Evolutionary conservation across 2,113 vertebrate species (phyloP), one percentile per base, ranked within the genome.

Genomic region (Chunga burmeisteri): DNA sequence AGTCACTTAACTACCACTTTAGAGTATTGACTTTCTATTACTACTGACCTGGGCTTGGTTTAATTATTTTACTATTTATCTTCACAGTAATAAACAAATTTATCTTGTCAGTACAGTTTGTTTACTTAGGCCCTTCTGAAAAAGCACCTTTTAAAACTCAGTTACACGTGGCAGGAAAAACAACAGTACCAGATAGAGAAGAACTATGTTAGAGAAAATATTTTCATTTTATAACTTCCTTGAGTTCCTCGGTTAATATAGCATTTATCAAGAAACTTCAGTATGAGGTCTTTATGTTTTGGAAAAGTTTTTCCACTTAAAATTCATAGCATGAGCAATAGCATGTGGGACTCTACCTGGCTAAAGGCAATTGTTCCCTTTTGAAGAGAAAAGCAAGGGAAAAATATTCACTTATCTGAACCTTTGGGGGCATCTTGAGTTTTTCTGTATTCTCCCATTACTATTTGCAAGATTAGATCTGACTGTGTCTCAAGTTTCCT

Each of bases 401-500:
- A 94, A 95, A 96, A 90, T 87, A 90, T 61, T 91, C 87, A 90
- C 58, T 93, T 96, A 91, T 75, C 65, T 82, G 55, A 91, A 88
- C 58, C 67, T 94, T 91, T 58, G 34, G 40, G 62, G 62, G 78
- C 58, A 80, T 91, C 78, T 38, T 77, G 50, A 65, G 18, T 46
- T 83, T 86, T 95, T 83, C 75, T 90, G 49, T 58, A 62, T 70
- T 95, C 74, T 88, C 11, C 47, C n/a, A 47, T 68, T 86, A 80
- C 44, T 83, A 8, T 80, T 85, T 88, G 74, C 68, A 85, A 90
- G 85, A 95, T 97, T 75, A 93, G 38, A 93, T 90, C 70, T 96
- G 67, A 61, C 74, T 86, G 62, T 59, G 23, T 75, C 90, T 90
- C 49, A 56, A 27, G 62, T 91, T 93, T 85, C 78, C 32, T 2